Evolutionary conservation across 2,113 vertebrate species (phyloP), one percentile per base, ranked within the genome.

Genomic region (Balaeniceps rex): DNA sequence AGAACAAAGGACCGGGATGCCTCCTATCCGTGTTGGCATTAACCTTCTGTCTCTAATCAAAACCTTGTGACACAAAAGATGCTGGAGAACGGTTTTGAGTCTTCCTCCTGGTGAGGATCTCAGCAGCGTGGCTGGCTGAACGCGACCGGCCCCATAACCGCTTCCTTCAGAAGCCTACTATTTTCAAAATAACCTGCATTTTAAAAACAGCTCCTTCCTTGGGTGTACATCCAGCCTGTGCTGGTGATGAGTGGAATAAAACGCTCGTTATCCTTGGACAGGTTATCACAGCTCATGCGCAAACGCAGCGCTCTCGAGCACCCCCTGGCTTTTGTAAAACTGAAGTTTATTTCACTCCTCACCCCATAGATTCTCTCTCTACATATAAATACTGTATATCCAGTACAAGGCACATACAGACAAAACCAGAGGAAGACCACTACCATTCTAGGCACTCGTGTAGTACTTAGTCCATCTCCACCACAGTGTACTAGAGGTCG

Each of bases 311-410:
- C 38, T 63, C 66, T 74, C 14, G 5, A 61, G 72, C 82, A 76
- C 33, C 33, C 21, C 29, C 15, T 55, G 13, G 33, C 70, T 69
- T 66, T 74, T 40, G 22, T 15, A 36, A 87, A 93, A 94, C 82
- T 2, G 10, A 57, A 58, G 44, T 61, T 85, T 90, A 94, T 94
- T 94, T 74, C 84, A 66, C 91, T 97, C 97, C 71, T 97, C 68
- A 81, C 77, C 79, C 74, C 52, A 1, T 80, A 91, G 80, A 95
- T 96, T 96, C 96, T 98, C 98, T 98, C 98, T 98, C 98, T 98
- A 68, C 98, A 97, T 98, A 97, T 98, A 98, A 98, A 98, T 98
- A 97, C 98, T 97, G 98, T 98, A 98, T 98, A 98, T 97, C 94
- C 93, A 95, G 88, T 98, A 98, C 96, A 96, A 95, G 94, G 97